phyloP scores from a whole-genome alignment of 2,888 invertebrate genomes.

The Ochropleura plecta region DNA sequence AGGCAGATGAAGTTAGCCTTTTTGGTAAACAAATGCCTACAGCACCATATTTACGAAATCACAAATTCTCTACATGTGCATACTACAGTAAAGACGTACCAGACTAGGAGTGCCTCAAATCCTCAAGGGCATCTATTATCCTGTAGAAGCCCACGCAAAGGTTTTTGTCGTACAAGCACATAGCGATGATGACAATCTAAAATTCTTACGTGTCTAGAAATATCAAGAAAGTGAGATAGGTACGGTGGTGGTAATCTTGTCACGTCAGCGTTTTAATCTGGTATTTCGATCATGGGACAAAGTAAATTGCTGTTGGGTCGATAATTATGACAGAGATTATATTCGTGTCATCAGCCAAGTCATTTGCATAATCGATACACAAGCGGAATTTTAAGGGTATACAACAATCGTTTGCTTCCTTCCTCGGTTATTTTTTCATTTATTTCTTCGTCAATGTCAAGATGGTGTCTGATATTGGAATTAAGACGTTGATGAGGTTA shows the following conservation, averaged over 20 bases:
- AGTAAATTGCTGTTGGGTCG: constrained; percentile 75
- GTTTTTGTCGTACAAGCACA: constrained; percentile 51
- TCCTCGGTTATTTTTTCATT: constrained; percentile 31
- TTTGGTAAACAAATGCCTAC: constrained; percentile 11
- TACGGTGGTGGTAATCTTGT: constrained; percentile 65
- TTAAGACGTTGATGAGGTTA: not conserved
- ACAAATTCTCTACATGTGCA: constrained; percentile 68
- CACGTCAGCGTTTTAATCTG: constrained; percentile 71
- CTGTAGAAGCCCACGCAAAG: constrained; percentile 57
- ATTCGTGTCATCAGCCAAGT: constrained; percentile 68
- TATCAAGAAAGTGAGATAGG: constrained; percentile 66
- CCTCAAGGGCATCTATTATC: constrained; percentile 65
- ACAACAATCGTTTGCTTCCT: constrained; percentile 45
- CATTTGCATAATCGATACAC: constrained; percentile 74
- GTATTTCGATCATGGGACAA: constrained; percentile 63
- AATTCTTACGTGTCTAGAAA: constrained; percentile 78
- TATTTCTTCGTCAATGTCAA: constrained; percentile 49
- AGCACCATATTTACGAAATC: constrained; percentile 55
- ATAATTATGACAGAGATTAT: constrained; percentile 72
- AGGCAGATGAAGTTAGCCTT: constrained; percentile 42
- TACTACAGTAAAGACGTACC: constrained; percentile 69
- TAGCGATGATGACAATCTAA: constrained; percentile 76
- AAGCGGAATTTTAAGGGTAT: constrained; percentile 65
- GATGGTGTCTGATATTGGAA: constrained; percentile 1
- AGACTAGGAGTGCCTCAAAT: constrained; percentile 59